Conservation (phyloP, 2,113 vertebrate species). For the Synodontis membranacea region DNA sequence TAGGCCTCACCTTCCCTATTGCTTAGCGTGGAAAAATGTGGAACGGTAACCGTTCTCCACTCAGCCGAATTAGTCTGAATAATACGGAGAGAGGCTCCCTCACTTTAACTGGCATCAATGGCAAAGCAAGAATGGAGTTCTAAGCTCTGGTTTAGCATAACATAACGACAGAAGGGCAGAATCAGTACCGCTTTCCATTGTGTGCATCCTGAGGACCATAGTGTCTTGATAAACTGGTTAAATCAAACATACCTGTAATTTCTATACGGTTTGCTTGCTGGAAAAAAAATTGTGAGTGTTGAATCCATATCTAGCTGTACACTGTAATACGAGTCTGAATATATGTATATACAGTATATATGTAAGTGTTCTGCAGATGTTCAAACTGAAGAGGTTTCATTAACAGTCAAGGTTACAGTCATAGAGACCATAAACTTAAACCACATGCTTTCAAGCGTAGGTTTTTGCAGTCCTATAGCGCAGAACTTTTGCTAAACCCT, state of each 20-base stretch:
- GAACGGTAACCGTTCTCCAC: slow-evolving; percentile 23
- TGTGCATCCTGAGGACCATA: not conserved
- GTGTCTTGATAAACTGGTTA: not conserved
- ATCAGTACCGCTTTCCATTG: not conserved
- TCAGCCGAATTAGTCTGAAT: slow-evolving; percentile 22
- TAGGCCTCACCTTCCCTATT: slow-evolving; percentile 48
- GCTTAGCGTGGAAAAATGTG: slow-evolving; percentile 38
- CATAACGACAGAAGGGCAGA: slow-evolving; percentile 18
- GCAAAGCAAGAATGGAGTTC: slow-evolving; percentile 18
- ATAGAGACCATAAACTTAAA: slow-evolving; percentile 26
- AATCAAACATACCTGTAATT: not conserved
- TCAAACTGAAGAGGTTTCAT: not conserved
- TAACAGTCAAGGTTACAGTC: not conserved
- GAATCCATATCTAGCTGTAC: not conserved
- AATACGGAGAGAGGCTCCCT: slow-evolving; percentile 28
- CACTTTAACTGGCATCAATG: slow-evolving; percentile 21
- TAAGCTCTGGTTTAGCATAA: slow-evolving; percentile 32
- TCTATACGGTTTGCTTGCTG: not conserved
- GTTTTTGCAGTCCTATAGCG: not conserved
- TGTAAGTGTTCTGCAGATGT: slow-evolving; percentile 15
- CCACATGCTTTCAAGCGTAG: slow-evolving; percentile 17
- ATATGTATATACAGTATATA: not conserved
- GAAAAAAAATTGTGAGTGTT: not conserved
- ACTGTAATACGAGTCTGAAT: not conserved
- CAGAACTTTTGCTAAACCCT: slow-evolving; percentile 10